Percentiles rank a stretch among this genome's conserved stretches.
phyloP scores from a whole-genome alignment of 2,113 vertebrate species.

The Danio rerio region GRCz12tu NC_133196.1:43060501-43061000 shows the following conservation, averaged over 20 bases:
- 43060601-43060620: no score
- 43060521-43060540: no score
- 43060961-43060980: background rate
- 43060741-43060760: background rate
- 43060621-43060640: no score
- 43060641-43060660: no score
- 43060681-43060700: no score
- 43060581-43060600: no score
- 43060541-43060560: no score
- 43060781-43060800: background rate
- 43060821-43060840: background rate
- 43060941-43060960: background rate
- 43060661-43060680: no score
- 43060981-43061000: no score
- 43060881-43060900: background rate
- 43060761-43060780: background rate
- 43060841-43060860: background rate
- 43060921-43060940: background rate
- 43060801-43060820: background rate
- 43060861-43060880: background rate
- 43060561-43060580: no score
- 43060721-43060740: background rate
- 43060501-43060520: no score
- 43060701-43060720: no score
- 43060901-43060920: background rate